phyloP scores from a whole-genome alignment of 2,888 invertebrate species.

The Arctia plantaginis region DNA sequence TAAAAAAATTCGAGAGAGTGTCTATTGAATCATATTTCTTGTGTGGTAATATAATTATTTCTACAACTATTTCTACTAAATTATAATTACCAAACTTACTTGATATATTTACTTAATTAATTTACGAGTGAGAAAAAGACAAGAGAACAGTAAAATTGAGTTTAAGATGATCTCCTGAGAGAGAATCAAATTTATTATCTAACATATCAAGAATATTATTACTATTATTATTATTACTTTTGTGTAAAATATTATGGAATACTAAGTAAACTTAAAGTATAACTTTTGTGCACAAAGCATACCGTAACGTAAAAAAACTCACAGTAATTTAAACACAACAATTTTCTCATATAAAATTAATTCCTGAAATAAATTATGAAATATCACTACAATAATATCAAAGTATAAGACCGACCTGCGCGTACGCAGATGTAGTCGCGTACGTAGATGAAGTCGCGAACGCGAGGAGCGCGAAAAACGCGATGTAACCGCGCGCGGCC shows the following conservation, averaged over 20 bases:
- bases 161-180: no score
- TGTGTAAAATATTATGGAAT: background rate
- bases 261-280: background rate
- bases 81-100: background rate
- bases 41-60: no score
- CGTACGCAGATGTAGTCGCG: slow-evolving; percentile 42
- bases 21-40: background rate
- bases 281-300: background rate
- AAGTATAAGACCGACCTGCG: slow-evolving; percentile 60
- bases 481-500: slow-evolving; percentile 60
- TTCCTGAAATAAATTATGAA: background rate
- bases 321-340: background rate
- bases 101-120: background rate
- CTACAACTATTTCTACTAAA: no score
- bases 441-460: no score
- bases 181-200: background rate
- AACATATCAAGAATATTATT: no score
- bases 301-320: background rate
- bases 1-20: background rate
- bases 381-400: slow-evolving; percentile 7
- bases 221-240: no score
- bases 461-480: slow-evolving; percentile 57
- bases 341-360: background rate
- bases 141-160: no score
- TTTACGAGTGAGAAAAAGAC: no score